A percentile compares a stretch with the other conserved stretches of the same genome.
Evolutionary conservation across 1,140 invertebrate species (phyloP).

Genomic region (Idris sp.): DNA sequence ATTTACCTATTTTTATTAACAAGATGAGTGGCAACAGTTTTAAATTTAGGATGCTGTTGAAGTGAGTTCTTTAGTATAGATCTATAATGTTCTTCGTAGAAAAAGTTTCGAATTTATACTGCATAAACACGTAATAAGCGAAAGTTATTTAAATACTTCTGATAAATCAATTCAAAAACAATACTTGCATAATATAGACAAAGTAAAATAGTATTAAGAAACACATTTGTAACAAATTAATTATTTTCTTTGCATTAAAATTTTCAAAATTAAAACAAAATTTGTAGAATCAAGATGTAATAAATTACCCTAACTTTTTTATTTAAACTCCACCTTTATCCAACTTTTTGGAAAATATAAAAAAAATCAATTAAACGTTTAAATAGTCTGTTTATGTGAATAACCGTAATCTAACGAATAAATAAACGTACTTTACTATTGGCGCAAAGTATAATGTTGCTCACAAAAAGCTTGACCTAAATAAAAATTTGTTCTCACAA

Average conservation of each 20-base stretch:
- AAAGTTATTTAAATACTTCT: conserved; percentile 23
- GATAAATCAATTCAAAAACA: conserved; percentile 10
- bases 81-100: conserved; percentile 7
- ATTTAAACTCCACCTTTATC: too few species aligned
- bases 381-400: conserved; percentile 14
- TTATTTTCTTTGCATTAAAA: too few species aligned
- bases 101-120: too few species aligned
- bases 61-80: too few species aligned
- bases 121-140: too few species aligned
- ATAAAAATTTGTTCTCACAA: too few species aligned
- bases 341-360: too few species aligned
- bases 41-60: conserved; percentile 20
- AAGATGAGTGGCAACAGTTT: conserved; percentile 2
- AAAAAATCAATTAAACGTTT: conserved; percentile 5
- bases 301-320: too few species aligned
- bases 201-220: conserved; percentile 16
- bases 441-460: conserved; percentile 6
- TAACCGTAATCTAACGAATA: conserved; percentile 14
- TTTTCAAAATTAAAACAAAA: too few species aligned
- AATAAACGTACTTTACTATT: conserved; percentile 4
- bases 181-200: conserved; percentile 9
- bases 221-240: conserved; percentile 10
- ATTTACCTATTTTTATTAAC: conserved; percentile 33
- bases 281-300: too few species aligned
- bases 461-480: conserved; percentile 15